Evolutionary conservation across 2,797 vertebrate genomes (phyloP), one percentile per base, ranked within the genome.

Genomic region (Periophthalmus magnuspinnatus): DNA sequence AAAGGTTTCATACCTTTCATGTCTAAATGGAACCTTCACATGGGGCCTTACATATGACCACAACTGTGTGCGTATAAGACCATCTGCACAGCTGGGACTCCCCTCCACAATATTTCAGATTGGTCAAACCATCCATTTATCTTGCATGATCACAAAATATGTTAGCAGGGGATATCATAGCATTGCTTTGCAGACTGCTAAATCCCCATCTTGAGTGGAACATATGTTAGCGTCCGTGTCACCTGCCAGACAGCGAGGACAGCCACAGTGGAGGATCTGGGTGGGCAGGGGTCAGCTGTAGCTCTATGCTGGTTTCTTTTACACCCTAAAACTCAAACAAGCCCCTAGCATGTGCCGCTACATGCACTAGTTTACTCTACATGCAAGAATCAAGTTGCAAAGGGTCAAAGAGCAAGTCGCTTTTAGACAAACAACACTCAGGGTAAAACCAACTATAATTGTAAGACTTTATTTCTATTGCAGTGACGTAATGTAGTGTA

Each of bases 161-260:
- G 68, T 32, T 66, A 68, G 28, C 65, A 28, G 61, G 63, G 0
- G 1, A 69, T 78, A 21, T 58, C 11, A 5, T 71, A 75, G 78
- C 76, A 85, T 74, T 81, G 85, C 73, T 62, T 84, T 80, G 83
- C 77, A 84, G 80, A 88, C 88, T 89, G 78, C 74, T 76, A 84
- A 92, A 87, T 86, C 86, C 86, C 81, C 72, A 72, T 80, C 84
- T 84, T 86, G 67, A 77, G 79, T 85, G 78, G 77, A 90, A 90
- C 89, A 88, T 70, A 80, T 88, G 88, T 89, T 88, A 61, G 74
- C 55, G 75, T 84, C 84, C 67, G 75, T 85, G 87, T 90, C 90
- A 90, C 87, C 90, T 91, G 90, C 84, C 85, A 88, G 85, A 86
- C 87, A 81, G 86, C 77, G 89, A 84, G 84, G 84, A 91, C 84